Conservation (phyloP, 1,140 invertebrate genomes). For the Drosophila truncata region DNA sequence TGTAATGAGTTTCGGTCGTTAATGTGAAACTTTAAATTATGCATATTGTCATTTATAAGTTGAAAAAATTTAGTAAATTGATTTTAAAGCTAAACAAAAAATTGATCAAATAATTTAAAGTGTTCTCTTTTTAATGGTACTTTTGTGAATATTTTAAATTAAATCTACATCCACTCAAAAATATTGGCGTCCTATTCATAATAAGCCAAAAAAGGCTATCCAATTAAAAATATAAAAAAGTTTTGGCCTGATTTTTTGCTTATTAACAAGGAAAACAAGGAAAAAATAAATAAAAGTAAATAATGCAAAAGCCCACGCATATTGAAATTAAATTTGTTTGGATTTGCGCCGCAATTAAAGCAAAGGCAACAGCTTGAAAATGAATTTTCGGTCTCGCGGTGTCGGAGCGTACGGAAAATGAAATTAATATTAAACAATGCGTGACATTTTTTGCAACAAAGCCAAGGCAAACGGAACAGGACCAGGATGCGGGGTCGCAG, state of each 20-base stretch:
- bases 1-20: conserved; percentile 47
- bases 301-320: background rate
- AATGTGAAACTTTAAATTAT: conserved; percentile 54
- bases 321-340: conserved; percentile 37
- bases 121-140: background rate
- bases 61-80: background rate
- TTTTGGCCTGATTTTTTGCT: background rate
- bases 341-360: conserved; percentile 30
- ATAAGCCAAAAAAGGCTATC: background rate
- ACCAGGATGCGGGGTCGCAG: conserved; percentile 14
- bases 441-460: conserved; percentile 63
- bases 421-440: conserved; percentile 67
- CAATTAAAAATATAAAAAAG: background rate
- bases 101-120: conserved; percentile 1
- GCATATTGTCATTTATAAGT: conserved; percentile 5
- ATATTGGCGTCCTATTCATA: background rate
- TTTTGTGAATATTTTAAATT: conserved; percentile 8
- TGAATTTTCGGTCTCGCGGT: conserved; percentile 33
- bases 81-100: conserved; percentile 17
- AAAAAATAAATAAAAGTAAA: conserved; percentile 14
- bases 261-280: conserved; percentile 7
- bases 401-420: conserved; percentile 43
- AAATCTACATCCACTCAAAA: background rate
- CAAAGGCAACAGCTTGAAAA: conserved; percentile 37
- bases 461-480: conserved; percentile 33